Evolutionary conservation across 2,888 invertebrate species (phyloP), one percentile per base, ranked within the genome.

Genomic region (Plemyria rubiginata): DNA sequence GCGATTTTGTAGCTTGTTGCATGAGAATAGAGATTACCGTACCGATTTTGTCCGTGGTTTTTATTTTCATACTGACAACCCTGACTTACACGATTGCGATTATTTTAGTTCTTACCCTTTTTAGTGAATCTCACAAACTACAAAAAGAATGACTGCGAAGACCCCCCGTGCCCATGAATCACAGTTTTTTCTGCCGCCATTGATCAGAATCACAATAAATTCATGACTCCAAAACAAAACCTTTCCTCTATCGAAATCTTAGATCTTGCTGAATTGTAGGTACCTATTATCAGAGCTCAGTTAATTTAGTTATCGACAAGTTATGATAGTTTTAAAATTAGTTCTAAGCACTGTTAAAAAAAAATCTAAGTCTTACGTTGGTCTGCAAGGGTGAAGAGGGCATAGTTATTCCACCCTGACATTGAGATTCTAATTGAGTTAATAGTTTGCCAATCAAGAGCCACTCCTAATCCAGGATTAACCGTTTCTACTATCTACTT

Each of bases 1-100:
- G 83, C 82, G 79, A 75, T 67, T 73, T 72, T 74, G 70, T 71
- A 71, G 71, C 67, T 72, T 73, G 15, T 50, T 4, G 58, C 77
- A 73, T 85, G 80, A 75, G 78, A 79, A 82, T 84, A 85, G 81
- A 83, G 78, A 78, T 79, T 70, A 62, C 54, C n/a, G n/a, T n/a
- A n/a, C n/a, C n/a, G n/a, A n/a, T 57, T 60, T 73, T 60, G 68
- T 67, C 54, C 41, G 45, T 54, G 11, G 28, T 54, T 50, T 43
- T 57, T 45, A 50, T 48, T 55, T 48, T 53, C 16, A 41, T 36
- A 48, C 29, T 7, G 2, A 29, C 0, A 8, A 32, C 1, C n/a
- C 46, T 28, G n/a, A n/a, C 12, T 48, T 7, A 11, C 29, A n/a
- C 13, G n/a, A 49, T 28, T 28, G 1, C 22, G 22, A 28, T 28